Base-by-base conservation (phyloP, 2,888 invertebrate genomes). In the Sarcophaga carnaria region DNA sequence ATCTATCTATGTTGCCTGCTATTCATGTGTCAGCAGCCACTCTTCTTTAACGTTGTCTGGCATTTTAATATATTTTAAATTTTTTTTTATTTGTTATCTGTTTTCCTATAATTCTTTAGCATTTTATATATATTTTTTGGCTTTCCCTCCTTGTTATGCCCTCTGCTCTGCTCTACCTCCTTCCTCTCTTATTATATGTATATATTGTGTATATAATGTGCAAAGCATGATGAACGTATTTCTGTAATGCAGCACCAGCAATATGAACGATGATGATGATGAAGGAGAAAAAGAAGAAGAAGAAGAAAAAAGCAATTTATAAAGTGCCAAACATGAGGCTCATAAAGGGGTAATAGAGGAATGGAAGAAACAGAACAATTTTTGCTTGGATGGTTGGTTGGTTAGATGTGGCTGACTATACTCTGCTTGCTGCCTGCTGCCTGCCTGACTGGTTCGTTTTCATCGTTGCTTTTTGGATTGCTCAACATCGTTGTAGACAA, bases 351-450 rank as follows among this genome's bases (percentile, higher is more conserved):
- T 75, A 60, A 75, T 17, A 78, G 78, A 47, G 64, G 64, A 69
- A 80, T 70, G 59, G 45, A 67, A 67, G 64, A 72, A 80, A 45
- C 25, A 76, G 77, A 80, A 77, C 17, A 45, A 60, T 78, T 80
- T 66, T 82, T 78, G 89, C 86, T 87, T 88, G 89, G 88, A 85
- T 87, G 89, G 79, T 88, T 83, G 87, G 89, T 85, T 88, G 85
- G 86, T 88, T 87, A 78, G 88, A 81, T 89, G 86, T 89, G 84
- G 59, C 22, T 83, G 77, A 20, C 59, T 78, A 37, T 74, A 80
- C 37, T 37, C 37, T 37, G 37, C 37, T 10, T 80, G 67, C 45
- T 81, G 75, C 67, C 72, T 72, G 77, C 79, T 86, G 89, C 81
- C 82, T 85, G 84, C 67, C 79, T 80, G 85, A 80, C 82, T 87